A percentile compares a stretch with the other conserved stretches of the same genome.
phyloP scores from a whole-genome alignment of 2,113 vertebrate species.

The Oncorhynchus kisutch region DNA sequence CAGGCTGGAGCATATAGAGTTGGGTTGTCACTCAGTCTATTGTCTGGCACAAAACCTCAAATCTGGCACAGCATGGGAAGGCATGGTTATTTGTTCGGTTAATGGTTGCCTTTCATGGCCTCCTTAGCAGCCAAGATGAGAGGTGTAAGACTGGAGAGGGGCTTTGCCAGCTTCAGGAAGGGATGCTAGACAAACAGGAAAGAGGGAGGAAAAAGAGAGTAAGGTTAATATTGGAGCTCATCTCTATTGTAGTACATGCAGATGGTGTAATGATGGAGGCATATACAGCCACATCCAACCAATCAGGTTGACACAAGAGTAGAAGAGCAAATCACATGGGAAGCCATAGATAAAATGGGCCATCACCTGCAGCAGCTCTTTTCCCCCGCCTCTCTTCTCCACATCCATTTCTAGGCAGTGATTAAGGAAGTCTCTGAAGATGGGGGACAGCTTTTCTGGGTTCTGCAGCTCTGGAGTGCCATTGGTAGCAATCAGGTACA shows the following conservation, averaged over 20 bases:
- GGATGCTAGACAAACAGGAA: conserved; percentile 81
- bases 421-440: conserved; percentile 96
- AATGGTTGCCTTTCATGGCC: conserved; percentile 98
- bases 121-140: conserved; percentile 98
- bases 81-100: conserved; percentile 53
- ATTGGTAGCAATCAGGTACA: conserved; percentile 98
- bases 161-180: conserved; percentile 98
- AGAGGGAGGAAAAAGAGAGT: conserved; percentile 3
- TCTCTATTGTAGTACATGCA: no score
- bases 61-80: conserved; percentile 1
- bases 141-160: conserved; percentile 95
- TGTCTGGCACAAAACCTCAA: conserved; percentile 62
- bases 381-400: conserved; percentile 93
- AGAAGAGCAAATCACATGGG: not conserved
- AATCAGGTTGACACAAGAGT: not conserved
- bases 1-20: conserved; percentile 57
- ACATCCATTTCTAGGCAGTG: conserved; percentile 98
- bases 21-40: conserved; percentile 58
- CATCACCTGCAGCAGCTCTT: conserved; percentile 91
- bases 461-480: conserved; percentile 98
- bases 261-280: not conserved
- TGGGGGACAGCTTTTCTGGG: conserved; percentile 93
- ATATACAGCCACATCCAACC: not conserved
- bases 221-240: not conserved
- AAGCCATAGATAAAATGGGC: not conserved